phyloP scores from a whole-genome alignment of 2,888 invertebrate species.

The Luffia ferchaultella region DNA sequence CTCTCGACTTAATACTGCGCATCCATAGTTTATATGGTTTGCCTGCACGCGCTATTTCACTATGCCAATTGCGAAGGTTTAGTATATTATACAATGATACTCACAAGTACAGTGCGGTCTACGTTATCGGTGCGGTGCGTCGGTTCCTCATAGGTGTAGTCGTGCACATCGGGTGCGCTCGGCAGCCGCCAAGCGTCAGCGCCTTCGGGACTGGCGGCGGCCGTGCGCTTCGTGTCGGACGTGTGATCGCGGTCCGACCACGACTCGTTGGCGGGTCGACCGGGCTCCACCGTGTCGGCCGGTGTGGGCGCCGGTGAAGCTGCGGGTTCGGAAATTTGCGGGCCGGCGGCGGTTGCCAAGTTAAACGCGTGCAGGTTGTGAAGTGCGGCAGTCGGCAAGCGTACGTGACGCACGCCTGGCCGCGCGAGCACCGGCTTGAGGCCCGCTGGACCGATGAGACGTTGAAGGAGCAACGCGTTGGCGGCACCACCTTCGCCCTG shows the following conservation, averaged over 20 bases:
- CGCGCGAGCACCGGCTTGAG: conserved; percentile 60
- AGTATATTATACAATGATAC: too few species aligned
- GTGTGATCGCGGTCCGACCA: conserved; percentile 38
- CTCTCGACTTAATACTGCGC: too few species aligned
- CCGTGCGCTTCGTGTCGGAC: conserved; percentile 37
- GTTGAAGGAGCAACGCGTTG: conserved; percentile 72
- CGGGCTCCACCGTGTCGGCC: conserved; percentile 43
- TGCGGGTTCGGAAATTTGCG: conserved; percentile 33
- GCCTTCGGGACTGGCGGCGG: conserved; percentile 44
- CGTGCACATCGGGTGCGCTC: conserved; percentile 35
- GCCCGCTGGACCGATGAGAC: conserved; percentile 71
- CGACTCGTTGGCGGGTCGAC: conserved; percentile 36
- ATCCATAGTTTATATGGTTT: too few species aligned
- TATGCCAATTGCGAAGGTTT: too few species aligned
- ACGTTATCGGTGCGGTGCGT: conserved; percentile 39
- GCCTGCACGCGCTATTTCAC: too few species aligned
- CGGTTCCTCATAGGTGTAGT: conserved; percentile 53
- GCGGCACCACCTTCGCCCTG: conserved; percentile 46
- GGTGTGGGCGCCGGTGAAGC: conserved; percentile 39
- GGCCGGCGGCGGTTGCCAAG: conserved; percentile 30
- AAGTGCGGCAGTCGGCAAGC: conserved; percentile 48
- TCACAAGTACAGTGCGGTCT: conserved; percentile 55
- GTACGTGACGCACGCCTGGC: conserved; percentile 64
- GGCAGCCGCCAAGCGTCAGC: conserved; percentile 50
- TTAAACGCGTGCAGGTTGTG: conserved; percentile 53